These are phyloP conservation scores for Parnassius smintheus DNA, from an alignment of 2,888 invertebrate genomes.

Conservation along the genomic window DNA sequence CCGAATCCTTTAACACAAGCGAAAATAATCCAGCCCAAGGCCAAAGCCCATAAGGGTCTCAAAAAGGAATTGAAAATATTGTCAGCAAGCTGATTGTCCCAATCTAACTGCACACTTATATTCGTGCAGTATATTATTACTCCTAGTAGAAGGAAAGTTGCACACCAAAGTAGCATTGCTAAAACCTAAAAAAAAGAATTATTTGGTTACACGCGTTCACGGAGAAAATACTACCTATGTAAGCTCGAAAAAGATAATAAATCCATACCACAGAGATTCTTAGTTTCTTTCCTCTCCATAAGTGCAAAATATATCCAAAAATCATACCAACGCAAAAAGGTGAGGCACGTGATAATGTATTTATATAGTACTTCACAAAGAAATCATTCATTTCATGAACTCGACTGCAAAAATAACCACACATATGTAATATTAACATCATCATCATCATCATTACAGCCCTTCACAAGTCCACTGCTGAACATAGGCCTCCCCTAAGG, in stretches of 20 bases:
- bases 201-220: no score
- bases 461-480: no score
- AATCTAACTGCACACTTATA: constrained; percentile 32
- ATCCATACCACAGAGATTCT: constrained; percentile 41
- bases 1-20: constrained; percentile 67
- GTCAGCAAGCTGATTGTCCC: constrained; percentile 51
- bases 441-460: no score
- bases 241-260: no score
- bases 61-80: constrained; percentile 56
- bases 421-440: no score
- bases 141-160: neutral
- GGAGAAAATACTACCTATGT: no score
- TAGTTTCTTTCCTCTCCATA: constrained; percentile 41
- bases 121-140: constrained; percentile 10
- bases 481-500: neutral
- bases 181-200: constrained; percentile 11
- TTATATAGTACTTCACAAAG: constrained; percentile 46
- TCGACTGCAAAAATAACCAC: constrained; percentile 31
- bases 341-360: constrained; percentile 50
- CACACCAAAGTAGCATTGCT: constrained; percentile 9
- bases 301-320: constrained; percentile 53
- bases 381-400: constrained; percentile 32
- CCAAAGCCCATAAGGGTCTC: constrained; percentile 63
- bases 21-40: constrained; percentile 64
- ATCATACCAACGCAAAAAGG: constrained; percentile 63